These are phyloP conservation scores for Setophaga petechia DNA, from an alignment of 2,113 vertebrate genomes.

Conservation along the genomic window DNA sequence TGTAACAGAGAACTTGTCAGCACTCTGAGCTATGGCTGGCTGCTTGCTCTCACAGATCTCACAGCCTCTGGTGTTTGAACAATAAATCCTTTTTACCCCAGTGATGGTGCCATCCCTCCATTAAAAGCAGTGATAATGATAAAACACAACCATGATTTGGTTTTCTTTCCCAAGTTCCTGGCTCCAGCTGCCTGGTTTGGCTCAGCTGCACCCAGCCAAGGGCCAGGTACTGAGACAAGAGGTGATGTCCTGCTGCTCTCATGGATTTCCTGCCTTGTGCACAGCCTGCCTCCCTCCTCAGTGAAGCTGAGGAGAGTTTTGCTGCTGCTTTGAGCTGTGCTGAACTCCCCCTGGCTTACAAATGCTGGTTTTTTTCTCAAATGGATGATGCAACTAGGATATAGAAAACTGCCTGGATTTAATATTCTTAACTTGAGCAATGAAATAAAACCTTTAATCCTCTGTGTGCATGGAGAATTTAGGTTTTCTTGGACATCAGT, in stretches of 20 bases:
- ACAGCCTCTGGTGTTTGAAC: neutral
- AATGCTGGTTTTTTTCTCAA: neutral
- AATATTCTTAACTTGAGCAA: neutral
- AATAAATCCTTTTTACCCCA: neutral
- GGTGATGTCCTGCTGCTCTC: too few species aligned
- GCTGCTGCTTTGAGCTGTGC: neutral
- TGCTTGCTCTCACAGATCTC: neutral
- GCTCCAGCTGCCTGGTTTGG: neutral
- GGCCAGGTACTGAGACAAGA: too few species aligned
- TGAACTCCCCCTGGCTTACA: neutral
- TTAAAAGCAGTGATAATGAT: neutral
- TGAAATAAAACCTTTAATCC: neutral
- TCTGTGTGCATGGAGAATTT: neutral
- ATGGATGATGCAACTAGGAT: neutral
- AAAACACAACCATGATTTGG: neutral
- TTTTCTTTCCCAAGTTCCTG: neutral
- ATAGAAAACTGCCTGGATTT: neutral
- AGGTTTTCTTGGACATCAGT: neutral
- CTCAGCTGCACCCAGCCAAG: too few species aligned
- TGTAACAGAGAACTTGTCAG: neutral
- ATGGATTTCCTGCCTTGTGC: too few species aligned
- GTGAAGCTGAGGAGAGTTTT: neutral
- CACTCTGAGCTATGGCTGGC: neutral
- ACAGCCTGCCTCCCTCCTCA: neutral
- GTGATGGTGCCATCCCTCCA: neutral